Conservation (phyloP, 2,888 invertebrate genomes). For the Philonicus albiceps region DNA sequence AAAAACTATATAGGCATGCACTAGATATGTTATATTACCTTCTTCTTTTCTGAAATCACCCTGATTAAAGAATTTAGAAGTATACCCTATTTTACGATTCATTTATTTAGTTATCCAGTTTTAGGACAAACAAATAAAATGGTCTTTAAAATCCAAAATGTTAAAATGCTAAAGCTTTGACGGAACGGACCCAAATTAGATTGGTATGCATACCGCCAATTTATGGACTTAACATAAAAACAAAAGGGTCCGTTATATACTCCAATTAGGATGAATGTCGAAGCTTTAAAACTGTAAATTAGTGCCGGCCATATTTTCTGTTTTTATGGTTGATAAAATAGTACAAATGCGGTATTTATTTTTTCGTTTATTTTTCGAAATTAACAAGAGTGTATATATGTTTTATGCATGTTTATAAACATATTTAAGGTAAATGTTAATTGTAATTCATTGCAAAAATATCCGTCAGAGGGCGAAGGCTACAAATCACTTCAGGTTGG, state of each 20-base stretch:
- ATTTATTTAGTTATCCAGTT: background rate
- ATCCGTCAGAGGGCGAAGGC: background rate
- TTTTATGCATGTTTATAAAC: background rate
- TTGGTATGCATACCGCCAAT: background rate
- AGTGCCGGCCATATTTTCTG: background rate
- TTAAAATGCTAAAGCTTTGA: background rate
- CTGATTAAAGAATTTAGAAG: background rate
- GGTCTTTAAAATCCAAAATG: background rate
- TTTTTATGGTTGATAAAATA: background rate
- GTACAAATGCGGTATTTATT: background rate
- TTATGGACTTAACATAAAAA: background rate
- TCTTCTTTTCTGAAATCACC: background rate
- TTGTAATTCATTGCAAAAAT: background rate
- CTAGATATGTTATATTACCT: too few species aligned
- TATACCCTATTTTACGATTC: background rate
- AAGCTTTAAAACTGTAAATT: background rate
- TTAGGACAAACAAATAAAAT: background rate
- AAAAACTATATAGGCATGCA: too few species aligned
- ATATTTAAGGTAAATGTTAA: background rate
- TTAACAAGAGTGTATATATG: background rate
- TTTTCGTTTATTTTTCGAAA: background rate
- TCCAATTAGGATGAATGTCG: background rate
- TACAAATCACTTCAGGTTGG: background rate
- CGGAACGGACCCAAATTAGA: background rate
- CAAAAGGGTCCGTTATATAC: background rate